Percentiles rank a stretch among this genome's conserved stretches.
These are phyloP conservation scores for Netelia melanura DNA, from an alignment of 2,888 invertebrate species.

Conservation along the genomic window DNA sequence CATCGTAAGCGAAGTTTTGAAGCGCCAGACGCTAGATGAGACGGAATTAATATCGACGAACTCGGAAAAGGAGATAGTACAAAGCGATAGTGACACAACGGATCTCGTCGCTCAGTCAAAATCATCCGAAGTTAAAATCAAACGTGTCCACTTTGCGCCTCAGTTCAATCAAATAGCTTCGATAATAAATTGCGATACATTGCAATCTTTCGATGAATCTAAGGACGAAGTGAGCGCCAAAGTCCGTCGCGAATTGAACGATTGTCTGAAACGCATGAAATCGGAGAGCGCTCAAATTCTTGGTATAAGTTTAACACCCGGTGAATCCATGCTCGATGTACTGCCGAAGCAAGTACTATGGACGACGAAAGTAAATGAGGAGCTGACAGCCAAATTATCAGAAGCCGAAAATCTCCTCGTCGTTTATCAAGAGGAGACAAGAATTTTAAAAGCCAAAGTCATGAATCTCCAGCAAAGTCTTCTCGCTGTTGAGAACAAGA, in stretches of 20 bases:
- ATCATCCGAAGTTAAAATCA: constrained; percentile 78
- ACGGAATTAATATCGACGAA: constrained; percentile 71
- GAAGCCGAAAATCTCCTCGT: constrained; percentile 86
- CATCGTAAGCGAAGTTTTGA: constrained; percentile 88
- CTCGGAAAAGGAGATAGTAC: constrained; percentile 47
- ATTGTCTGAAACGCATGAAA: constrained; percentile 89
- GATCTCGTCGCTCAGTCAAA: constrained; percentile 54
- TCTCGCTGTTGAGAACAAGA: constrained; percentile 84
- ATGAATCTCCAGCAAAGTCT: constrained; percentile 86
- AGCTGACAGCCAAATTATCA: constrained; percentile 86
- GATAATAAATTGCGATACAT: constrained; percentile 86
- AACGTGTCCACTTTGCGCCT: constrained; percentile 91
- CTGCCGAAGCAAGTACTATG: constrained; percentile 73
- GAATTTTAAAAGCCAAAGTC: constrained; percentile 87
- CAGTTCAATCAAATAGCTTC: constrained; percentile 86
- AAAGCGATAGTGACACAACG: constrained; percentile 61
- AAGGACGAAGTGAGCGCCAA: constrained; percentile 86
- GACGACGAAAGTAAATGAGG: constrained; percentile 78
- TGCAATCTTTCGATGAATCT: constrained; percentile 86
- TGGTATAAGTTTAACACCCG: constrained; percentile 85
- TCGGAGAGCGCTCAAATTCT: constrained; percentile 90
- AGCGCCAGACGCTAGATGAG: constrained; percentile 76
- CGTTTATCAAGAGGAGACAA: constrained; percentile 84
- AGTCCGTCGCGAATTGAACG: constrained; percentile 89
- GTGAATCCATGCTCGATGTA: constrained; percentile 68